Evolutionary conservation across 1,140 invertebrate genomes (phyloP).

Genomic region (Trissolcus basalis): DNA sequence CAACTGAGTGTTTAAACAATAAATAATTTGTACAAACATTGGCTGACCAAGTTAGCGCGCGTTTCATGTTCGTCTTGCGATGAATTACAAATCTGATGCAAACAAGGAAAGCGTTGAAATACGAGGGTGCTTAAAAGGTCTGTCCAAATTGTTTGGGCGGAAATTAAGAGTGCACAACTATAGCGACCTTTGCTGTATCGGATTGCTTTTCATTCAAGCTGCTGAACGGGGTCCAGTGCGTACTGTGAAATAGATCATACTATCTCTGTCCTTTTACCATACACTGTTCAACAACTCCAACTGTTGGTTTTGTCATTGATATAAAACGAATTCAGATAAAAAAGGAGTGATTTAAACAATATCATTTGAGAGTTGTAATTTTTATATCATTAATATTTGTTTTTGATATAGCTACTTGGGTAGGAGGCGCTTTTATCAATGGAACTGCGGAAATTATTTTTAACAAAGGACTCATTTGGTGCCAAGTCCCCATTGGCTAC

Average conservation of each 20-base stretch:
- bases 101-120: slow-evolving; percentile 8
- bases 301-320: too few species aligned
- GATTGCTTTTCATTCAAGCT: slow-evolving; percentile 3
- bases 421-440: slow-evolving; percentile 89
- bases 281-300: too few species aligned
- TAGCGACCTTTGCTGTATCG: slow-evolving; percentile 11
- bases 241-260: slow-evolving; percentile 14
- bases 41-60: background rate
- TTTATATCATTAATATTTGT: too few species aligned
- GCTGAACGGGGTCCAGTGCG: slow-evolving; percentile 12
- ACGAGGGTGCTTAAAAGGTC: slow-evolving; percentile 11
- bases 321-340: too few species aligned
- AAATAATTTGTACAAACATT: background rate
- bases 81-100: slow-evolving; percentile 12
- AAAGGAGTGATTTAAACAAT: too few species aligned
- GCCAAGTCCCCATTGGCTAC: slow-evolving; percentile 89
- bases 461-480: slow-evolving; percentile 83
- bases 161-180: slow-evolving; percentile 33
- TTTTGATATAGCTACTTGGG: slow-evolving; percentile 82
- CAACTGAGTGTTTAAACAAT: background rate
- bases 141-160: slow-evolving; percentile 27
- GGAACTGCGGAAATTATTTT: slow-evolving; percentile 87
- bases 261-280: too few species aligned
- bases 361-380: too few species aligned
- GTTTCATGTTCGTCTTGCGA: slow-evolving; percentile 5